Evolutionary conservation across 2,888 invertebrate genomes (phyloP).

Genomic region (Blastobasis adustella): DNA sequence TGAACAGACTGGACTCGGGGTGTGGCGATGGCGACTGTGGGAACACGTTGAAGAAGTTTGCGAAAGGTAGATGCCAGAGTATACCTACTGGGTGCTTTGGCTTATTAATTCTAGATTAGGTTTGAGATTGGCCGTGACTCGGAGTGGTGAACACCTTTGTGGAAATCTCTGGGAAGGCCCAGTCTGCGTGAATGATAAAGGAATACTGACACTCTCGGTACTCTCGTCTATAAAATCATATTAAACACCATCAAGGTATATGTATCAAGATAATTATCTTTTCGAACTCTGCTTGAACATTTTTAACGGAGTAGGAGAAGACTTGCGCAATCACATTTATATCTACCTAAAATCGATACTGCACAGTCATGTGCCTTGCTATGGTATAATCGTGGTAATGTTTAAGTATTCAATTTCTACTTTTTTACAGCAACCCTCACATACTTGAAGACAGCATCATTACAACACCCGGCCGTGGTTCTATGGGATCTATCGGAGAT

Average conservation of each 20-base stretch:
- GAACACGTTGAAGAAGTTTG: constrained; percentile 77
- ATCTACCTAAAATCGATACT: not conserved
- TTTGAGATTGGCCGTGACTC: no score
- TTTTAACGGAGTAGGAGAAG: no score
- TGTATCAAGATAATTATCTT: no score
- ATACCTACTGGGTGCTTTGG: no score
- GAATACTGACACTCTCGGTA: no score
- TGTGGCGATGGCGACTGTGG: constrained; percentile 87
- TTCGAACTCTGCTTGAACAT: no score
- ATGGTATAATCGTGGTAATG: not conserved
- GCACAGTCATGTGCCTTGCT: not conserved
- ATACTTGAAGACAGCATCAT: constrained; percentile 37
- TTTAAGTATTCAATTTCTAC: not conserved
- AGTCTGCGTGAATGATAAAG: no score
- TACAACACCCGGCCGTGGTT: constrained; percentile 54
- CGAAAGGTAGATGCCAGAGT: constrained; percentile 51
- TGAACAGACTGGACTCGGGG: constrained; percentile 81
- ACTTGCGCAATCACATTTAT: not conserved
- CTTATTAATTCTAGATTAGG: no score
- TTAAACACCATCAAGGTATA: no score
- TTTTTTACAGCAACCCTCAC: constrained; percentile 36
- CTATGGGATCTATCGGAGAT: constrained; percentile 72
- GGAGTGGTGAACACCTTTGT: no score
- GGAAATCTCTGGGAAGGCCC: no score
- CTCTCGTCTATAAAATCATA: no score